Evolutionary conservation across 2,113 vertebrate species (phyloP), one percentile per base, ranked within the genome.

Genomic region (Atherinomorus stipes): DNA sequence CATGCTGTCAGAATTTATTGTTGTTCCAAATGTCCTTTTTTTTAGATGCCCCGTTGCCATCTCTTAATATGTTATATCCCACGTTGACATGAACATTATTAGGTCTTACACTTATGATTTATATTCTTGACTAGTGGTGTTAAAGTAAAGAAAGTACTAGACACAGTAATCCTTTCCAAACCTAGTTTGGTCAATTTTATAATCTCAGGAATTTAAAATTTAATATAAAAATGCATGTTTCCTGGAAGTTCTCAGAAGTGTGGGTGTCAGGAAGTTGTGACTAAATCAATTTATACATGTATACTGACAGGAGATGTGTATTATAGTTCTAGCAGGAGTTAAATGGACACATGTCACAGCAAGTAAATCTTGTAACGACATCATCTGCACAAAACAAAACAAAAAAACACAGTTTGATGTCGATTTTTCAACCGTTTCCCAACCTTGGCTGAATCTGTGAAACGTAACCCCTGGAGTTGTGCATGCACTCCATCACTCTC

Each of bases 401-500:
- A 47, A 37, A n/a, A n/a, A 42, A n/a, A 28, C 23, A n/a, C 22
- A 53, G 23, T 49, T 51, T 63, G 21, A 57, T 31, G 2, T 54
- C 26, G 42, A 50, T 23, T 40, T 18, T 28, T 34, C 21, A 81
- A 80, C 73, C 81, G 75, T 76, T 58, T 31, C 59, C 15, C 37
- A 81, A 76, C 74, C 78, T 71, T 75, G 60, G 61, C 34, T 67
- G 6, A 22, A 40, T 73, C 69, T 67, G 38, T 85, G 76, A 73
- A 73, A 73, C 63, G 19, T 23, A 79, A 69, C 64, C 68, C 31
- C 50, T 23, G 2, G 51, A 71, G 64, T 50, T 7, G 71, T 53
- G 58, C 52, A 34, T 70, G 68, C 61, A 75, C 59, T 78, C 61
- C 71, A 78, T 86, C 85, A 86, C 25, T 88, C 75, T 64, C 77